phyloP scores from a whole-genome alignment of 2,888 invertebrate species.

The Abrostola triplasia region DNA sequence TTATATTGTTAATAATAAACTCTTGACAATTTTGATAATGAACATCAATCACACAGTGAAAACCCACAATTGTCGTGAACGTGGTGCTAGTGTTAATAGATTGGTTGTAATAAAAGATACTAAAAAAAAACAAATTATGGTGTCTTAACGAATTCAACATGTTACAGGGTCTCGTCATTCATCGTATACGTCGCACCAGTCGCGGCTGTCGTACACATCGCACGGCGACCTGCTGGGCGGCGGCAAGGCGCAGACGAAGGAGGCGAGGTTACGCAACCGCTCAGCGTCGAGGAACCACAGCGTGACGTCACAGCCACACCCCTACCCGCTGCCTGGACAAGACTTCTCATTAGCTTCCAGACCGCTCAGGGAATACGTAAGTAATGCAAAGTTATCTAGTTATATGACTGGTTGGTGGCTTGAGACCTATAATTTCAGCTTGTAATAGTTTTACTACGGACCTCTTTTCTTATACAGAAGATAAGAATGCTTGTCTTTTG shows the following conservation, averaged over 20 bases:
- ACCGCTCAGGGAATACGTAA: slow-evolving; percentile 93
- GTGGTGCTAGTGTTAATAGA: no score
- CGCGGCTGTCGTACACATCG: slow-evolving; percentile 97
- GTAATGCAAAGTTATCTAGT: slow-evolving; percentile 59
- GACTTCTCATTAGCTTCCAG: slow-evolving; percentile 88
- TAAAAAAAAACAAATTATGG: neutral
- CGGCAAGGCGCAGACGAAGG: slow-evolving; percentile 93
- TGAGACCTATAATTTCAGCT: no score
- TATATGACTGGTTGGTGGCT: no score
- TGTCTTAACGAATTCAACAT: neutral
- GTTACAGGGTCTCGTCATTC: slow-evolving; percentile 94
- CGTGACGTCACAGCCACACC: slow-evolving; percentile 89
- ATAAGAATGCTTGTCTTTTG: no score
- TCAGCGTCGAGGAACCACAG: slow-evolving; percentile 92
- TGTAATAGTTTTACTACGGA: no score
- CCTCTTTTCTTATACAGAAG: no score
- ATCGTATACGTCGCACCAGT: slow-evolving; percentile 98
- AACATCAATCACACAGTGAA: no score
- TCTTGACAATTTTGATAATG: no score
- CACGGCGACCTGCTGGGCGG: slow-evolving; percentile 96
- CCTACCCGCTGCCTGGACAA: slow-evolving; percentile 84
- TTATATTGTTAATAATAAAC: no score
- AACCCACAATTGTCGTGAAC: no score
- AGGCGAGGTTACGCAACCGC: slow-evolving; percentile 93
- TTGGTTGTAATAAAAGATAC: neutral